Conservation (phyloP, 2,113 vertebrate species). For the Platichthys flesus region DNA sequence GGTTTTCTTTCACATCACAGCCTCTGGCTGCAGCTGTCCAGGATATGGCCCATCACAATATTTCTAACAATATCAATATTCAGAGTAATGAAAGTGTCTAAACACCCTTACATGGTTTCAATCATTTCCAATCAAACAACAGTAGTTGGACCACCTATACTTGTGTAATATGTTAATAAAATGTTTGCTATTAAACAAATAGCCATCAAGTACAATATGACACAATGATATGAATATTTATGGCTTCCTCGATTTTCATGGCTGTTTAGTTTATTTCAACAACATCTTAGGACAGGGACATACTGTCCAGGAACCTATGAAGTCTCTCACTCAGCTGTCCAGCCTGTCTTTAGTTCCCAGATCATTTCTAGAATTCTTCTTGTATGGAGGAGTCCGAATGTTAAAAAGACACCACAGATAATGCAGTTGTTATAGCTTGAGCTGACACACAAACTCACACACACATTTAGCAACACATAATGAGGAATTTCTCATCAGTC, state of each 20-base stretch:
- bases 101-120: neutral
- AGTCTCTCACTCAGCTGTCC: neutral
- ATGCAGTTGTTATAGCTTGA: neutral
- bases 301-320: neutral
- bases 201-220: neutral
- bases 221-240: neutral
- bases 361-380: no score
- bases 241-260: neutral
- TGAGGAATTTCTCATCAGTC: slow-evolving; percentile 35
- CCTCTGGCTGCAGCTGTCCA: no score
- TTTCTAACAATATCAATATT: no score
- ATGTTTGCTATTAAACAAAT: neutral
- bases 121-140: neutral
- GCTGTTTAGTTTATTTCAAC: neutral
- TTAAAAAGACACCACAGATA: neutral
- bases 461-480: slow-evolving; percentile 20
- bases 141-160: no score
- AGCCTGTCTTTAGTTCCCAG: no score
- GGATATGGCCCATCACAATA: no score
- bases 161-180: neutral
- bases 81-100: neutral
- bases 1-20: no score
- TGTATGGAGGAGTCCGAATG: neutral
- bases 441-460: slow-evolving; percentile 17
- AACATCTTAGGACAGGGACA: neutral